Evolutionary conservation across 1,140 invertebrate genomes (phyloP), one percentile per base, ranked within the genome.

Genomic region (Heterodera schachtii): DNA sequence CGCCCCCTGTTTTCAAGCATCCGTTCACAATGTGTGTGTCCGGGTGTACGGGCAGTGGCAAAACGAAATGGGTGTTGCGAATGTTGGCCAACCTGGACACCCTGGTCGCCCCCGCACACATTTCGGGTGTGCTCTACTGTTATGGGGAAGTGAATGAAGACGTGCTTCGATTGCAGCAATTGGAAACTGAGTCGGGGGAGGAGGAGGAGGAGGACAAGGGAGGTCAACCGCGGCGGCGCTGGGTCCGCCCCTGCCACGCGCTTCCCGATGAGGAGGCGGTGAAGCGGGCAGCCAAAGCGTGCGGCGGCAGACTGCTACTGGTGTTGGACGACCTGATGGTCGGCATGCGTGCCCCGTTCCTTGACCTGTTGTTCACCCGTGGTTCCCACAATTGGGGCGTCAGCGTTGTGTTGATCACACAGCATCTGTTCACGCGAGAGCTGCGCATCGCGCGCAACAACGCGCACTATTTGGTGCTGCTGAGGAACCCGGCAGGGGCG

Each of bases 361-460:
- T 82, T 8, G 71, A 83, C 2, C 75, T 57, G 44, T 8, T 82
- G 31, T 82, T 82, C 75, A 84, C 83, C 13, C 66, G 82, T 7
- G 69, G 46, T 3, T 41, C 74, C 73, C 57, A 64, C 57, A 64
- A 64, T 4, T 64, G 57, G 57, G 57, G 57, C 5, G 57, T 64
- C 57, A 64, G 57, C 16, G 57, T 64, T 11, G 57, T 64, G 57
- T 19, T 64, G 57, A 19, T 64, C 13, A 64, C 57, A 4, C 81
- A 82, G n/a, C 81, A 82, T 41, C 43, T 84, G 46, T 82, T 82
- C 64, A 67, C 47, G 3, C 82, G 84, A 16, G 82, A 82, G 75
- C 46, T 84, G 47, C 47, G 46, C 52, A 82, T 70, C 8, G 82
- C 81, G 3, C 81, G 81, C 4, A 52, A 83, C 11, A 82, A 82